Conservation (phyloP, 2,797 vertebrate species). For the Alcedo atthis region DNA sequence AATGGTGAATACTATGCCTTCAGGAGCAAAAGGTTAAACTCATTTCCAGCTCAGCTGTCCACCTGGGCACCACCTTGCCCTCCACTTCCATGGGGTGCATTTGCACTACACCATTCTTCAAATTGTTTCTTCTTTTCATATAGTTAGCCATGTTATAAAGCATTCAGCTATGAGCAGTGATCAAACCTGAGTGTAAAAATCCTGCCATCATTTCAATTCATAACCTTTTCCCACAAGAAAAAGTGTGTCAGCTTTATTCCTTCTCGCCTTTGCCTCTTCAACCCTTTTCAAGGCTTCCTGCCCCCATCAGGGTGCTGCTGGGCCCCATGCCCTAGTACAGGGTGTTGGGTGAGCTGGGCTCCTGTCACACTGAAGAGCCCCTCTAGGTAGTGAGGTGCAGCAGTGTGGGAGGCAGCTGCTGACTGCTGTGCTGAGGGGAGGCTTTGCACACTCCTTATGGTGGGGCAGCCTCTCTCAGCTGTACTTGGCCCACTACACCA, state of each 20-base stretch:
- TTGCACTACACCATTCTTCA: accelerated
- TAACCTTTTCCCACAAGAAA: background rate
- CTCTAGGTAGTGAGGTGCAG: background rate
- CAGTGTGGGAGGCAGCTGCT: accelerated
- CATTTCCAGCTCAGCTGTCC: background rate
- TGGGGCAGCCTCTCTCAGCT: background rate
- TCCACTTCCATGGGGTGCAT: accelerated
- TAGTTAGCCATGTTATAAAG: background rate
- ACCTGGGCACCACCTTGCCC: background rate
- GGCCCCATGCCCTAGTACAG: no score
- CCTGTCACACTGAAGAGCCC: background rate
- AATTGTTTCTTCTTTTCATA: background rate
- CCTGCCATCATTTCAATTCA: background rate
- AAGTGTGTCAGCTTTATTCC: background rate
- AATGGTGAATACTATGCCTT: background rate
- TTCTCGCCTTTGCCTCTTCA: background rate
- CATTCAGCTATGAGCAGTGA: background rate
- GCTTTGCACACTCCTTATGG: background rate
- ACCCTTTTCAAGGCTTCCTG: background rate
- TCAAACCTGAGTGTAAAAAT: background rate
- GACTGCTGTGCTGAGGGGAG: background rate
- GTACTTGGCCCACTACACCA: background rate
- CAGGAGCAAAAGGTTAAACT: background rate
- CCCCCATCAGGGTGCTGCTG: background rate
- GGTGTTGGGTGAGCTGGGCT: no score